Percentiles rank a stretch among this genome's conserved stretches.
These are phyloP conservation scores for Augochlorella aurata DNA, from an alignment of 2,888 invertebrate species.

Conservation along the genomic window DNA sequence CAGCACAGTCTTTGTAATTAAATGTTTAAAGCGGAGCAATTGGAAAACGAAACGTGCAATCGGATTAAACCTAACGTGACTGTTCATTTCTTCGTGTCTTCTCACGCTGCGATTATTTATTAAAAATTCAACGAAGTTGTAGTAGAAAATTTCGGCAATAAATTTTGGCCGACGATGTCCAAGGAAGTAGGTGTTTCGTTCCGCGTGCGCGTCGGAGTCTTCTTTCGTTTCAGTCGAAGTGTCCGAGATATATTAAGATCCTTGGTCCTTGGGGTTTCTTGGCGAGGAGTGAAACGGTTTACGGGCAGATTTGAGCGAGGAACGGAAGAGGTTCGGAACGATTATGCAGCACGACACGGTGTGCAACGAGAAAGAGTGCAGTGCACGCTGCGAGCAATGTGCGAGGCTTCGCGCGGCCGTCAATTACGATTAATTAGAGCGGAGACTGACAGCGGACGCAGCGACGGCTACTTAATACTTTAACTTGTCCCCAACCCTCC, in stretches of 20 bases:
- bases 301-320: conserved; percentile 49
- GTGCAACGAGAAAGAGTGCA: conserved; percentile 52
- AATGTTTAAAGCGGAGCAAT: too few species aligned
- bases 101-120: too few species aligned
- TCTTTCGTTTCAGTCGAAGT: too few species aligned
- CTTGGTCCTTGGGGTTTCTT: not conserved
- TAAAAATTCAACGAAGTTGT: too few species aligned
- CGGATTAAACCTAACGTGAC: too few species aligned
- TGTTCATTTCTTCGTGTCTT: too few species aligned
- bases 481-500: conserved; percentile 78
- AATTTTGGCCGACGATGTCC: too few species aligned
- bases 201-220: too few species aligned
- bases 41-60: too few species aligned
- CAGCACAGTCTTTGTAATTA: too few species aligned
- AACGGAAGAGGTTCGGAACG: conserved; percentile 60
- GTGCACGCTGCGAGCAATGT: conserved; percentile 71
- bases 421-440: conserved; percentile 82
- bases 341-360: conserved; percentile 64
- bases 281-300: not conserved
- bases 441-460: conserved; percentile 81
- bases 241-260: not conserved
- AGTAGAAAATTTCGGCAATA: too few species aligned
- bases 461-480: conserved; percentile 80
- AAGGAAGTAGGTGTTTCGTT: too few species aligned
- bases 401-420: conserved; percentile 81